Evolutionary conservation across 1,140 invertebrate species (phyloP), one percentile per base, ranked within the genome.

Genomic region (Drosophila sp.): DNA sequence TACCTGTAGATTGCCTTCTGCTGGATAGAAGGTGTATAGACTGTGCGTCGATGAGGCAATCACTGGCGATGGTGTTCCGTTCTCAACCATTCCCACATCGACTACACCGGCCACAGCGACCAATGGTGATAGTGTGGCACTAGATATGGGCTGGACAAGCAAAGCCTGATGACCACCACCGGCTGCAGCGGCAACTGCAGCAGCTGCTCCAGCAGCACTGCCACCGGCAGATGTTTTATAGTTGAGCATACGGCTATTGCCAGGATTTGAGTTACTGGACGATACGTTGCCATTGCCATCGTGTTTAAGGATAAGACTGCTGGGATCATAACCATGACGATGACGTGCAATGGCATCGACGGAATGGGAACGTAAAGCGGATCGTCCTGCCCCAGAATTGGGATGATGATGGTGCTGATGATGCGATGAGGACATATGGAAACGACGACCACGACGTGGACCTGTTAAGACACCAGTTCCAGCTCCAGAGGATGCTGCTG

Each of bases 1-100:
- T 57, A 92, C 84, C 67, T 92, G 87, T 29, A 92, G 75, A 76
- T 91, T 91, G 0, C 91, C 91, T 74, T 92, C 91, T 23, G 91
- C 91, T 70, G 91, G 91, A 73, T 92, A 92, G 64, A 92, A 92
- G 17, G 91, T 92, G 66, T 92, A 92, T 27, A 92, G 71, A 54
- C 91, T 92, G 60, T 91, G 90, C 40, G 91, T 92, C 47, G 91
- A 76, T 30, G 90, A 91, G 41, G 90, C 90, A 44, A 91, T 91
- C 27, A 91, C 87, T n/a, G 90, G 87, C 23, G 90, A 89, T 25
- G 79, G 68, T n/a, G 76, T 66, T 17, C 69, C 76, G 38, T 78
- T 85, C 38, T 79, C 80, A 7, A 64, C 68, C 2, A 66, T 79
- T n/a, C 77, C 76, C 40, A 80, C 90, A 41, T 78, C 87, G 23